Conservation (phyloP, 1,140 invertebrate species). For the Sipha flava region DNA sequence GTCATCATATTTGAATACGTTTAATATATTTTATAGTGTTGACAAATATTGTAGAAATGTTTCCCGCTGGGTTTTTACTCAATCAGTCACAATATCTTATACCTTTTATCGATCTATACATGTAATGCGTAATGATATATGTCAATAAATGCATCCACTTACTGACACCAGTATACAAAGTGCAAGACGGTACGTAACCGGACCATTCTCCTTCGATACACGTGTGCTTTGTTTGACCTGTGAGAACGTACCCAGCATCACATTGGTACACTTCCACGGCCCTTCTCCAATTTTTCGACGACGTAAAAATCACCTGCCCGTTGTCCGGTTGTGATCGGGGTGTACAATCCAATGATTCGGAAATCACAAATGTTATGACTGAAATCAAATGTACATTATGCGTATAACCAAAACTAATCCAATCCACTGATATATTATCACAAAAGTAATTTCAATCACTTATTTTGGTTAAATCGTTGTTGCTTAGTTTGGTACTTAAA, state of each 20-base stretch:
- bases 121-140: too few species aligned
- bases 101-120: background rate
- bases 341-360: background rate
- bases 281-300: constrained; percentile 7
- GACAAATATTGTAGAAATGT: background rate
- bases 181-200: background rate
- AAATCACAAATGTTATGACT: background rate
- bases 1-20: too few species aligned
- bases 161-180: background rate
- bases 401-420: too few species aligned
- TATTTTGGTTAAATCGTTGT: too few species aligned
- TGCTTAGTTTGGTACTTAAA: too few species aligned
- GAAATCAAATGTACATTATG: too few species aligned
- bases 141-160: background rate
- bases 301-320: background rate
- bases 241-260: background rate
- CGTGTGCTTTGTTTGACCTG: background rate
- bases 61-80: background rate
- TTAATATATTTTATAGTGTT: too few species aligned
- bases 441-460: too few species aligned
- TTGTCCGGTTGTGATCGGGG: background rate
- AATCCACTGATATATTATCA: too few species aligned
- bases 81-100: background rate
- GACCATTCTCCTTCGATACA: constrained; percentile 3
- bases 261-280: constrained; percentile 17